Percentiles rank a stretch among this genome's conserved stretches.
Conservation (phyloP, 1,140 invertebrate species). For the Ceratosolen solmsi region DNA sequence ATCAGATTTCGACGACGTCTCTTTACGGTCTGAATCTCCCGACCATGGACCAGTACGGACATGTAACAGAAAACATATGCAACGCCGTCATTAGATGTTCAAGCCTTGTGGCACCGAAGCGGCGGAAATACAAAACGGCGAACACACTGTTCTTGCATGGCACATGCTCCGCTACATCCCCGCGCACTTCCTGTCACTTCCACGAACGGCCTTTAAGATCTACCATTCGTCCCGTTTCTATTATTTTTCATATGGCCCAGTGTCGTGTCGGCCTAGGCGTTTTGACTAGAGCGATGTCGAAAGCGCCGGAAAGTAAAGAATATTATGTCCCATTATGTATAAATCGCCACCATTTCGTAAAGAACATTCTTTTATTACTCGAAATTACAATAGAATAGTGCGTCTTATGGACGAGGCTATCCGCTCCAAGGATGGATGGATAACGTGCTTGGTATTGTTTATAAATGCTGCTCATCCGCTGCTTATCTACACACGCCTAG, state of each 20-base stretch:
- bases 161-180: not conserved
- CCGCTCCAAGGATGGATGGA: too few relatives aligned
- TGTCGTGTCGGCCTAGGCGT: too few relatives aligned
- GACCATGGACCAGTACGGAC: constrained; percentile 39
- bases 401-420: too few relatives aligned
- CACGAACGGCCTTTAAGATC: not conserved
- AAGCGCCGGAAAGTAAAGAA: too few relatives aligned
- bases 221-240: not conserved
- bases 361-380: too few relatives aligned
- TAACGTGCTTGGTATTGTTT: too few relatives aligned
- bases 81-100: constrained; percentile 50
- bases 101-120: constrained; percentile 51
- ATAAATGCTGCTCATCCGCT: too few relatives aligned
- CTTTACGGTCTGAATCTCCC: constrained; percentile 35
- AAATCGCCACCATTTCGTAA: too few relatives aligned
- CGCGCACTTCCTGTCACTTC: not conserved
- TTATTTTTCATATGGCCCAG: not conserved
- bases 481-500: too few relatives aligned
- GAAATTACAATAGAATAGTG: too few relatives aligned
- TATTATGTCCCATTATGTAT: too few relatives aligned
- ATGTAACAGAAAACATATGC: constrained; percentile 47
- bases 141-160: not conserved
- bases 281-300: not conserved
- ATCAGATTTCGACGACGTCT: constrained; percentile 38
- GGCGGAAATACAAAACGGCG: constrained; percentile 52